phyloP scores from a whole-genome alignment of 2,113 vertebrate genomes.

The Oceanites oceanicus region DNA sequence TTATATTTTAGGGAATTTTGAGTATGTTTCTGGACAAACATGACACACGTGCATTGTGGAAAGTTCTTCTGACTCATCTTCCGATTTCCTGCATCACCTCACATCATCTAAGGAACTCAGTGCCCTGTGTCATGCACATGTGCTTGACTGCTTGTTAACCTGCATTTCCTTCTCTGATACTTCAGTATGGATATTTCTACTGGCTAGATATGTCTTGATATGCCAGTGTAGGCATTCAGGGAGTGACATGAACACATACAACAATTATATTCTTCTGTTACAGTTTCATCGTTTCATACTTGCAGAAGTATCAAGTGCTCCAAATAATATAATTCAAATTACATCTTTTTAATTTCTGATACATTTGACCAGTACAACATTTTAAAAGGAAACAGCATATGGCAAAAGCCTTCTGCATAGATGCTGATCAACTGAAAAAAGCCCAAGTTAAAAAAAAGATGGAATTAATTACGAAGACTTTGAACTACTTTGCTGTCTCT shows the following conservation, averaged over 20 bases:
- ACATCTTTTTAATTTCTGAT: background rate
- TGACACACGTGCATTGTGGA: background rate
- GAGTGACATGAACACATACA: background rate
- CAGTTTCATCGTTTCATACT: background rate
- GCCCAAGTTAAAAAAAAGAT: background rate
- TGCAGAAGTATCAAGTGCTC: background rate
- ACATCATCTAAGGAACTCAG: background rate
- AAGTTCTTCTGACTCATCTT: background rate
- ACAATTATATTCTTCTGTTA: background rate
- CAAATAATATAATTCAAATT: background rate
- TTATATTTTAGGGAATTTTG: background rate
- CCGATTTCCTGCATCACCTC: background rate
- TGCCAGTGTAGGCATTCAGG: background rate
- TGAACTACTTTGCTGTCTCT: background rate
- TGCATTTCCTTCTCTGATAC: background rate
- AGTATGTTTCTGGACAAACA: background rate
- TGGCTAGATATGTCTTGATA: background rate
- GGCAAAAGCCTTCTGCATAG: background rate
- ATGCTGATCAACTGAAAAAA: background rate
- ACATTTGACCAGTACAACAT: background rate
- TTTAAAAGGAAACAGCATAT: background rate
- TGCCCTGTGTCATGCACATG: background rate
- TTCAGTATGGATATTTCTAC: background rate
- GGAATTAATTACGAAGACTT: background rate
- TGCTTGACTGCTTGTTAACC: background rate